Evolutionary conservation across 2,797 vertebrate genomes (phyloP).

Genomic region (Falco naumanni): DNA sequence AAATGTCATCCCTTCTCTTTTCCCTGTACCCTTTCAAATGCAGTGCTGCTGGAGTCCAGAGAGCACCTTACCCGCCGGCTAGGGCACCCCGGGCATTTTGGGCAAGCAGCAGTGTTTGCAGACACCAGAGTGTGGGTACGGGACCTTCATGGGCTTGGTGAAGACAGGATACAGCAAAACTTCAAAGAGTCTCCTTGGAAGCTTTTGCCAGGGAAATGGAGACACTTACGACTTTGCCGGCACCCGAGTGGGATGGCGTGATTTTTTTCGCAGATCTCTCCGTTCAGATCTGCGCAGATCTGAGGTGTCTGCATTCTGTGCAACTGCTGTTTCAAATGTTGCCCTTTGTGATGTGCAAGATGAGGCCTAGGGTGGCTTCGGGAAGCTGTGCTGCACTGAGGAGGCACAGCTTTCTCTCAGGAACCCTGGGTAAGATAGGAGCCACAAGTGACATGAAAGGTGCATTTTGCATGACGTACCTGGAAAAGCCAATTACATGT

Average conservation of each 20-base stretch:
- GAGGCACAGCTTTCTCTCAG: slow-evolving; percentile 1
- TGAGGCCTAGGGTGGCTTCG: slow-evolving; percentile 2
- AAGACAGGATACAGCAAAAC: neutral
- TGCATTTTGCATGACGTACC: neutral
- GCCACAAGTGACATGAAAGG: slow-evolving; percentile 51
- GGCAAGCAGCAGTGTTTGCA: neutral
- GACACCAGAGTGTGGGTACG: neutral
- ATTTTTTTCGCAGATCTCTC: neutral
- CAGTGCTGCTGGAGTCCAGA: neutral
- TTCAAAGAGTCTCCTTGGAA: neutral
- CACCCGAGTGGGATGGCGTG: neutral
- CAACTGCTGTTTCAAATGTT: neutral
- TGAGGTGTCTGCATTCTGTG: neutral
- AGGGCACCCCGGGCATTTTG: neutral
- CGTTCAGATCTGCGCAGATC: too few species aligned
- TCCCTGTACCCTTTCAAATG: neutral
- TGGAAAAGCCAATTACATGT: slow-evolving; percentile 62
- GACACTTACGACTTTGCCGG: neutral
- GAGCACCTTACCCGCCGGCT: neutral
- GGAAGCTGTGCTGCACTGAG: neutral
- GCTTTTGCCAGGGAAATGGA: neutral
- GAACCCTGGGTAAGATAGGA: neutral
- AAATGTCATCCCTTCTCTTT: neutral
- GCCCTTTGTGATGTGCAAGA: slow-evolving; percentile 32
- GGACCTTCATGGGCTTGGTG: neutral